Base-by-base conservation (phyloP, 2,888 invertebrate species). In the Eledone cirrhosa region DNA sequence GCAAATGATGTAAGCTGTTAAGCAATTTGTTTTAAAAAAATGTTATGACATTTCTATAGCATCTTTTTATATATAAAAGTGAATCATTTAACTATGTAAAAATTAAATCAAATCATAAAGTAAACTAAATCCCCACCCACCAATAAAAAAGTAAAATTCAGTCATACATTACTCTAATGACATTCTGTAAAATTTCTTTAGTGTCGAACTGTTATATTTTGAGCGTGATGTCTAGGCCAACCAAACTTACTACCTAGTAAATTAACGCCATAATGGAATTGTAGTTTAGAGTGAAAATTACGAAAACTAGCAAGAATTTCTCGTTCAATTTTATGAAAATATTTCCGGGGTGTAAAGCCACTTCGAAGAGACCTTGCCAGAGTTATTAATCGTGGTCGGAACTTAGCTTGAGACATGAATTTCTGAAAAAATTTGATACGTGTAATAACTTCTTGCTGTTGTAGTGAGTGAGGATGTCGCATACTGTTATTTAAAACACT, bases 311-410 rank as follows among this genome's bases (percentile, higher is more conserved):
- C 72, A 7, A 88, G 59, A 5, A 88, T 81, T 47, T 83, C 83
- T 31, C 78, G 78, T 79, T 89, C 89, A 33, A 88, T 87, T 11
- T 78, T 78, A 63, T 77, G 79, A 77, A 85, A 86, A 69, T 82
- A 81, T 27, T 83, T 67, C 77, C 87, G 84, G 7, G 89, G 89
- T 3, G 87, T 88, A 80, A 87, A 89, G 0, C 89, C 89, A 78
- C 88, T 88, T 67, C 89, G 78, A n/a, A 88, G 82, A 1, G 88
- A 88, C n/a, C 89, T 78, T 78, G 86, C 86, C 0, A 89, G 79
- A 7, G 88, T 88, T 8, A 88, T 84, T 22, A 87, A 63, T 13
- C 76, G 59, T 2, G 87, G 86, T 16, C 75, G 80, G 16, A 76
- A 74, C 2, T 83, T 82, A 22, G 85, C 67, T n/a, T 76, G 53